Evolutionary conservation across 2,888 invertebrate species (phyloP).

Genomic region (Spatulosminthurus flaviceps): DNA sequence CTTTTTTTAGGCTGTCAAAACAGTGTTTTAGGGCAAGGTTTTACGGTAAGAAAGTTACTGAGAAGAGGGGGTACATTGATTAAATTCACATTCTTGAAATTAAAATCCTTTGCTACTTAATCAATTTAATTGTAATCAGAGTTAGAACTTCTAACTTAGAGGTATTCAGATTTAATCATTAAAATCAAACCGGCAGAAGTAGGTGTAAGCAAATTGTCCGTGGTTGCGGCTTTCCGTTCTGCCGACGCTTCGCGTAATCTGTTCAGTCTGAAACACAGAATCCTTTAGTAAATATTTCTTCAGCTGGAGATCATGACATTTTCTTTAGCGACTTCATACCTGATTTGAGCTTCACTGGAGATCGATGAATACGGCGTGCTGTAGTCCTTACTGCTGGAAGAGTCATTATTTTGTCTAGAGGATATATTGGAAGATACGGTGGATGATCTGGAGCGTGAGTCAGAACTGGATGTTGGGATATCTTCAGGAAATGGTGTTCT

Average conservation of each 20-base stretch:
- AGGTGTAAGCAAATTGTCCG: constrained; percentile 33
- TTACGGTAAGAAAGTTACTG: too few relatives aligned
- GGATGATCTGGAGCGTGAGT: neutral
- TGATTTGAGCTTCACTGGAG: constrained; percentile 62
- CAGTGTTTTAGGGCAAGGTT: too few relatives aligned
- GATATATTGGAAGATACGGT: constrained; percentile 22
- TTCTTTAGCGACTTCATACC: too few relatives aligned
- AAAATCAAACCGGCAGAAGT: constrained; percentile 26
- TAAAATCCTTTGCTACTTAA: too few relatives aligned
- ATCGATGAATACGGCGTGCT: constrained; percentile 64
- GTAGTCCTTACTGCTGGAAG: constrained; percentile 53
- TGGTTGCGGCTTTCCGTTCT: constrained; percentile 41
- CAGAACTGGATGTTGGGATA: neutral
- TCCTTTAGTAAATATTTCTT: neutral
- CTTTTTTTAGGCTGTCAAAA: too few relatives aligned
- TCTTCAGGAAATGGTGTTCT: neutral
- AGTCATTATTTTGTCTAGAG: neutral
- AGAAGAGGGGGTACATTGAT: too few relatives aligned
- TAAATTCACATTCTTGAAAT: too few relatives aligned
- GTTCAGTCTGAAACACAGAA: constrained; percentile 41
- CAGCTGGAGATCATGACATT: neutral
- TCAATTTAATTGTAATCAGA: too few relatives aligned
- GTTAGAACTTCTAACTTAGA: too few relatives aligned
- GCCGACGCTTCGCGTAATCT: constrained; percentile 36
- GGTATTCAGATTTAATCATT: constrained; percentile 1